Evolutionary conservation across 1,140 invertebrate species (phyloP).

Genomic region (Procambarus clarkii): DNA sequence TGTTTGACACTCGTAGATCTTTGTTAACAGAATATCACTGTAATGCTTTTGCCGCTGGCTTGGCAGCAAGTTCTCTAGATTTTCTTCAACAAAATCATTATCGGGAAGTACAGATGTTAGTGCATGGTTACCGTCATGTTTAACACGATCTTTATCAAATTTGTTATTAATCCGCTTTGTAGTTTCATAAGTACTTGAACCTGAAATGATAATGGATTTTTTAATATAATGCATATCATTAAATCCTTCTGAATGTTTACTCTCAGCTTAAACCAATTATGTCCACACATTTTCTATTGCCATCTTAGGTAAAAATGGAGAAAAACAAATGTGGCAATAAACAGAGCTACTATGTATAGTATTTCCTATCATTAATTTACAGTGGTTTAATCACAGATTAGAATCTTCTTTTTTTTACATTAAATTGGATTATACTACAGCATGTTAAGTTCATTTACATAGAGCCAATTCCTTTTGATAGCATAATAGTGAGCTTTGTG

Average conservation of each 20-base stretch:
- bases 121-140: neutral
- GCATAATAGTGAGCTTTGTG: too few species aligned
- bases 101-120: neutral
- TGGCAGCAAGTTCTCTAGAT: neutral
- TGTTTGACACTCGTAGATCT: constrained; percentile 16
- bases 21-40: neutral
- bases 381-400: too few species aligned
- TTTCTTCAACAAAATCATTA: neutral
- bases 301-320: neutral
- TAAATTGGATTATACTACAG: too few species aligned
- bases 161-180: neutral
- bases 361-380: neutral
- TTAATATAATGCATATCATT: neutral
- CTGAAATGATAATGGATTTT: neutral
- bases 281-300: neutral
- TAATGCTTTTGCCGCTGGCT: neutral
- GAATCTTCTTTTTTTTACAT: too few species aligned
- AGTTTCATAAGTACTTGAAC: neutral
- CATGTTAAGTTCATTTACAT: too few species aligned
- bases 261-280: neutral
- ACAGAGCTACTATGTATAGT: neutral
- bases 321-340: neutral
- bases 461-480: too few species aligned
- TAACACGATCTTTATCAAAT: neutral
- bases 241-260: neutral